Base-by-base conservation (phyloP, 2,888 invertebrate species). In the Lottia scabra region DNA sequence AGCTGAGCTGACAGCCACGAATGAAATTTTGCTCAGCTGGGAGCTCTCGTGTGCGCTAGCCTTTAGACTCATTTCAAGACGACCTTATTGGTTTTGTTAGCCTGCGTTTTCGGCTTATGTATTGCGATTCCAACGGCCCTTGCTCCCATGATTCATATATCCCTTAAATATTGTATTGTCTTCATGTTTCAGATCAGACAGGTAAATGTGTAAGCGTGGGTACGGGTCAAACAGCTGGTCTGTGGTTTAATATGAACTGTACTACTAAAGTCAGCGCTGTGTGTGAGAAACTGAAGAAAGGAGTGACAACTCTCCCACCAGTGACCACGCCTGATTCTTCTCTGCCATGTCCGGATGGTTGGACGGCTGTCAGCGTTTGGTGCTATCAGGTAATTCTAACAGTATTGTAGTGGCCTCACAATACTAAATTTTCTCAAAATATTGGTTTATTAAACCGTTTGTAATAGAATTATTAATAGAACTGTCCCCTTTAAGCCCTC, bases 161-260 rank as follows among this genome's bases (percentile, higher is more conserved):
- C 30, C 30, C 30, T 30, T 30, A 30, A 30, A 30, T 38, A 38
- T 23, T 30, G 8, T 27, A 46, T 6, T 5, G 2, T 30, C 8
- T 63, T 46, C 8, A 46, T 62, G 27, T 44, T 62, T 23, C 73
- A 75, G 78, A 78, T 67, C 63, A 72, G n/a, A 56, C 65, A 16
- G 75, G 77, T 5, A 65, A 70, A 1, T 85, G 85, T 78, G 81
- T 83, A 12, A 77, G 77, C n/a, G 26, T 85, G 68, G 78, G 78
- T 6, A 79, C 81, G 19, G 81, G 77, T 3, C 68, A 66, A 30
- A 67, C 56, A 27, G 74, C 83, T 8, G 85, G 85, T 0, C 68
- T 82, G 26, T 85, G 85, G 85, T 80, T 63, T 62, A 82, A 80
- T 67, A 67, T 67, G 10, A 43, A 62, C 16, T 85, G 85, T 68